Evolutionary conservation across 1,140 invertebrate species (phyloP).

Genomic region (Drosophila leontia): DNA sequence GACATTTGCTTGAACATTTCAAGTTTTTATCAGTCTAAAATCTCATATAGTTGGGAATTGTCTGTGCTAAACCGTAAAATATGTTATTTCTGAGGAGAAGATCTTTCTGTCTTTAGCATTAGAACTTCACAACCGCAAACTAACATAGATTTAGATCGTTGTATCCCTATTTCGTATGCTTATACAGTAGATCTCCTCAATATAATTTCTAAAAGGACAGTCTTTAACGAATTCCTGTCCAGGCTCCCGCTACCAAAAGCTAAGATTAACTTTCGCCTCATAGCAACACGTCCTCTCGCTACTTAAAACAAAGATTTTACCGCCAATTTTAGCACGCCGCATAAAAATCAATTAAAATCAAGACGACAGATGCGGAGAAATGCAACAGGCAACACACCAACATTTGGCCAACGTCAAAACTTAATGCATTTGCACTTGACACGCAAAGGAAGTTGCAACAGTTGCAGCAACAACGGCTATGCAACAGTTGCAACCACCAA

Average conservation of each 20-base stretch:
- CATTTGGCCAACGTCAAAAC: constrained; percentile 75
- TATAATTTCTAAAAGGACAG: not conserved
- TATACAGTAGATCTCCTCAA: too few species aligned
- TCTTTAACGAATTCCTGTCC: not conserved
- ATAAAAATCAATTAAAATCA: constrained; percentile 81
- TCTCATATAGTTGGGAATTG: too few species aligned
- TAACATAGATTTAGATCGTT: too few species aligned
- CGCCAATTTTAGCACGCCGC: constrained; percentile 50
- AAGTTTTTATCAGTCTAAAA: not conserved
- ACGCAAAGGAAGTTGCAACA: constrained; percentile 79
- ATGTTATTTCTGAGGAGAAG: not conserved
- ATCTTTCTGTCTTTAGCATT: not conserved
- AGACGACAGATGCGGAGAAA: constrained; percentile 65
- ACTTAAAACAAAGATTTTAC: constrained; percentile 53
- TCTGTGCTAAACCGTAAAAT: too few species aligned
- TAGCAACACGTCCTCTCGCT: constrained; percentile 37
- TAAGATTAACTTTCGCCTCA: constrained; percentile 55
- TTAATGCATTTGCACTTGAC: constrained; percentile 82
- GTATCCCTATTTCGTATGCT: too few species aligned
- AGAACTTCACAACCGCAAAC: too few species aligned
- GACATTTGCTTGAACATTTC: not conserved
- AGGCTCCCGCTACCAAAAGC: not conserved
- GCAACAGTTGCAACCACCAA: constrained; percentile 49
- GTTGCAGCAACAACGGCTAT: constrained; percentile 38
- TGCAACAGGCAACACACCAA: constrained; percentile 25